Base-by-base conservation (phyloP, 2,113 vertebrate species). In the Gallinago jamesoni region DNA sequence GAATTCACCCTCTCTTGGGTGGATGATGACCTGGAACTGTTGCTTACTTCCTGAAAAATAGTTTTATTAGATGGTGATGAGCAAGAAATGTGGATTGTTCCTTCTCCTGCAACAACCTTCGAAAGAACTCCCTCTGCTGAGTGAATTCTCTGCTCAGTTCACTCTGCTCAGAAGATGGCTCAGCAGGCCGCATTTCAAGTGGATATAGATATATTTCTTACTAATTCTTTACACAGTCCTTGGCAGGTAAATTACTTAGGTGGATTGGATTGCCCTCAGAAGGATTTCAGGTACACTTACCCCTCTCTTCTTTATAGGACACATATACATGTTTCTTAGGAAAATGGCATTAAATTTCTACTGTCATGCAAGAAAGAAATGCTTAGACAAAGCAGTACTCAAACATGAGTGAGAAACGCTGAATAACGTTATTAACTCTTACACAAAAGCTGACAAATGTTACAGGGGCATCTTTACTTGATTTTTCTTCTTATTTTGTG, bases 401-500 rank as follows among this genome's bases (percentile, higher is more conserved):
- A 28, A 86, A 66, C 1, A 3, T 5, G 23, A 57, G 9, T 55
- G 37, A 74, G 47, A 86, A 79, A 39, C 41, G 8, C 45, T 66
- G 27, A 89, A 45, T 35, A 64, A 18, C 9, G 3, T 84, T 84
- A 33, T 28, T 67, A 88, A 64, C 12, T 82, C 17, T 17, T 64
- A 74, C 4, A 75, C 20, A 56, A 74, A 50, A 19, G 6, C 9
- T 92, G 67, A 14, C 6, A 6, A 86, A 6, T 93, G 28, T 70
- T 80, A 77, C 21, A 56, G 20, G 6, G 12, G 3, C 8, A 8
- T 67, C 9, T 76, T 62, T 60, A 39, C 41, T 80, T 70, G 16
- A 12, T 28, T 77, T 67, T 74, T 59, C 2, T 86, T 90, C 91
- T 92, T 55, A 14, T 89, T 93, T 97, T 85, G 20, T 75, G 56